Conservation (phyloP, 2,113 vertebrate species). For the Tyto alba region DNA sequence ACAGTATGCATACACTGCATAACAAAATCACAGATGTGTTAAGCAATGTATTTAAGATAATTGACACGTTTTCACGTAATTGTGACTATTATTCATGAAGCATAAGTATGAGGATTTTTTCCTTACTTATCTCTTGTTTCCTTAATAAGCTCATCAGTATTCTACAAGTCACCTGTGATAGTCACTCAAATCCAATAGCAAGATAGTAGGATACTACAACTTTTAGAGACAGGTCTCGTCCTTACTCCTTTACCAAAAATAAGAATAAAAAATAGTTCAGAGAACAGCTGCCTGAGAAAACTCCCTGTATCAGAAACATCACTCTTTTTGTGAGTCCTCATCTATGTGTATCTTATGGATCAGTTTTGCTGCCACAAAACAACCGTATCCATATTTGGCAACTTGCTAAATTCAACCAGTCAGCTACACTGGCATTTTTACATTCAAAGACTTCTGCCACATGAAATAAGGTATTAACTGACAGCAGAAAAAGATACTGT, state of each 20-base stretch:
- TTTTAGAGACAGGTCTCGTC: not conserved
- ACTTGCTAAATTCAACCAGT: constrained; percentile 10
- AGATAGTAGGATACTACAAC: not conserved
- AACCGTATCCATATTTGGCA: not conserved
- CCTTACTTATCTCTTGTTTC: not conserved
- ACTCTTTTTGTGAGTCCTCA: not conserved
- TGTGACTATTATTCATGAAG: not conserved
- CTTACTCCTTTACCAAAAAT: not conserved
- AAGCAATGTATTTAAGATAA: not conserved
- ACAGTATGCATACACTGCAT: not conserved
- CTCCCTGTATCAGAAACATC: not conserved
- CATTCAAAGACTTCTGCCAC: not conserved
- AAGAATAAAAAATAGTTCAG: not conserved
- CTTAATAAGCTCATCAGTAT: not conserved
- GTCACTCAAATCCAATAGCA: not conserved
- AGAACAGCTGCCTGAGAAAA: not conserved
- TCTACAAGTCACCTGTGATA: not conserved
- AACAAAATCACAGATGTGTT: not conserved
- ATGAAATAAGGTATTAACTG: not conserved
- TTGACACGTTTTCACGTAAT: not conserved
- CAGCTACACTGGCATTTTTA: not conserved
- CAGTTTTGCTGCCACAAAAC: not conserved
- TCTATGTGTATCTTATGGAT: not conserved
- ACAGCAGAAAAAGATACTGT: not conserved
- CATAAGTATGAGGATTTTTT: not conserved